A percentile compares a stretch with the other conserved stretches of the same genome.
phyloP scores from a whole-genome alignment of 2,888 invertebrate species.

The Acronicta leporina region DNA sequence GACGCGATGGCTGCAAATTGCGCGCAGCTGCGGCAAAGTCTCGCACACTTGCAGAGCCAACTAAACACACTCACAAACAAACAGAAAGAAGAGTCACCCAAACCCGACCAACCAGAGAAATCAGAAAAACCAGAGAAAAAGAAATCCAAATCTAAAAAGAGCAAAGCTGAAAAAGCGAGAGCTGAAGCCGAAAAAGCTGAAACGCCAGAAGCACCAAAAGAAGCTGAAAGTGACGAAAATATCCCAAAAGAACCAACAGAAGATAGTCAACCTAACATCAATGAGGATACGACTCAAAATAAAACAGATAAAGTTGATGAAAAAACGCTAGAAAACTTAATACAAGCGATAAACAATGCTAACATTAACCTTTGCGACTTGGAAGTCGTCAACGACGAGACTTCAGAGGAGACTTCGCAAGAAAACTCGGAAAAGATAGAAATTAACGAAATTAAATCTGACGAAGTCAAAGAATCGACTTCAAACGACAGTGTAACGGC shows the following conservation, averaged over 20 bases:
- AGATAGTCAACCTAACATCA: conserved; percentile 52
- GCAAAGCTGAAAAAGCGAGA: conserved; percentile 66
- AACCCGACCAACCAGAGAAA: conserved; percentile 72
- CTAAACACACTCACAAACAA: conserved; percentile 83
- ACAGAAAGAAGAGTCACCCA: conserved; percentile 74
- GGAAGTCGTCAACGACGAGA: conserved; percentile 67
- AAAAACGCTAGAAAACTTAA: conserved; percentile 74
- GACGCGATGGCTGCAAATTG: conserved; percentile 90
- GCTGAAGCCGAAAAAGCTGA: conserved; percentile 57
- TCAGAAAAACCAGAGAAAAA: conserved; percentile 63
- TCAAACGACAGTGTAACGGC: conserved; percentile 30
- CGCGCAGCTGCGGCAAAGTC: conserved; percentile 88
- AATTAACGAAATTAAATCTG: conserved; percentile 17
- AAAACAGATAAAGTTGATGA: conserved; percentile 68
- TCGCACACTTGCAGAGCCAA: conserved; percentile 89
- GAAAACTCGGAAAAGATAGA: conserved; percentile 39
- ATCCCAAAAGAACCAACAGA: conserved; percentile 49
- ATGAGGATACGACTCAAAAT: conserved; percentile 53
- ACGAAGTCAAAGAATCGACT: conserved; percentile 36
- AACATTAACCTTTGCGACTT: conserved; percentile 75
- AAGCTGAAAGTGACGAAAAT: conserved; percentile 52
- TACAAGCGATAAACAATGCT: conserved; percentile 77
- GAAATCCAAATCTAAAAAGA: conserved; percentile 83
- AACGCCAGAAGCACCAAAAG: conserved; percentile 46
- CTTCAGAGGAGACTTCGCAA: conserved; percentile 56